phyloP scores from a whole-genome alignment of 2,797 vertebrate species.

The Protosalanx chinensis region DNA sequence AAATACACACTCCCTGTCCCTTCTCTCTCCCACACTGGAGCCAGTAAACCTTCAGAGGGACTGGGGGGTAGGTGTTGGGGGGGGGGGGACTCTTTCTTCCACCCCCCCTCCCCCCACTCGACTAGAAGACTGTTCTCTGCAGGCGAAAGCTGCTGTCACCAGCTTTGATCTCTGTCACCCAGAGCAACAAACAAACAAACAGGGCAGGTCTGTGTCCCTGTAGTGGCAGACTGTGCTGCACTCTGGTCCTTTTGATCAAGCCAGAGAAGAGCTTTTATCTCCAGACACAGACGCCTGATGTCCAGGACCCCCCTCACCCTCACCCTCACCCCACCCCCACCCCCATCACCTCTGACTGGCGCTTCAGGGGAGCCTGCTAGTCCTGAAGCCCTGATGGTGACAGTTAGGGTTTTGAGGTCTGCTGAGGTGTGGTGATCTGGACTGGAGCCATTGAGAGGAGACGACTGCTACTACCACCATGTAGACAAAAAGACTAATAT shows the following conservation, averaged over 20 bases:
- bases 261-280: slow-evolving; percentile 70
- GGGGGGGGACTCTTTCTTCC: slow-evolving; percentile 55
- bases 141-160: slow-evolving; percentile 80
- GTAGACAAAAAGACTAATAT: slow-evolving; percentile 42
- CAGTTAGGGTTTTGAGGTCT: slow-evolving; percentile 2
- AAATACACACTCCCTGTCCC: slow-evolving; percentile 65
- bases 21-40: slow-evolving; percentile 53
- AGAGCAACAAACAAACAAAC: slow-evolving; percentile 63
- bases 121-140: slow-evolving; percentile 71
- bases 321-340: neutral
- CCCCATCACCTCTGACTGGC: slow-evolving; percentile 47
- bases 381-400: slow-evolving; percentile 33
- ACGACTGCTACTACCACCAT: slow-evolving; percentile 34
- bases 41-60: slow-evolving; percentile 58
- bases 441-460: neutral
- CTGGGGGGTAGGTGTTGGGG: slow-evolving; percentile 1
- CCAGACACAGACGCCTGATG: slow-evolving; percentile 63
- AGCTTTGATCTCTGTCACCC: slow-evolving; percentile 78
- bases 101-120: slow-evolving; percentile 68
- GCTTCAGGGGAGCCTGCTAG: slow-evolving; percentile 21
- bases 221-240: slow-evolving; percentile 52
- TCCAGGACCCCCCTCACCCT: slow-evolving; percentile 39
- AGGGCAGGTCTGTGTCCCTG: slow-evolving; percentile 62
- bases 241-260: slow-evolving; percentile 76
- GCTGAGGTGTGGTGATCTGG: slow-evolving; percentile 26